Base-by-base conservation (phyloP, 2,888 invertebrate genomes). In the Cantharis flavilabris region DNA sequence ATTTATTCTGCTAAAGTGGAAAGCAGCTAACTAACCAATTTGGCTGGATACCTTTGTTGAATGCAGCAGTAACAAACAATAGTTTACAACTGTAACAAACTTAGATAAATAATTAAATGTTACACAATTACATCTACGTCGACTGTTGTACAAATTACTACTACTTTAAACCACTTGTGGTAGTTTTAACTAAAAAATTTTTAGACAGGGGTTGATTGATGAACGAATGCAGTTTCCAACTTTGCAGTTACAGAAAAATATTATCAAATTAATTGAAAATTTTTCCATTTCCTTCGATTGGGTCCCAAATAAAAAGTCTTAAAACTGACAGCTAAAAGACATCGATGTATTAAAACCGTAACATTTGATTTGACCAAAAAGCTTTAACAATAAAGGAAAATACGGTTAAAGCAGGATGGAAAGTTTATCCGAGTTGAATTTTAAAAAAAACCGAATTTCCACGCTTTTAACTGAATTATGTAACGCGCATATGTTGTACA, bases 1-100 rank as follows among this genome's bases (percentile, higher is more conserved):
- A 70, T 73, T 73, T 73, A 62, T 26, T 67, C 73, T 23, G 33
- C 49, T 69, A 69, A 69, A 70, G 62, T 69, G 69, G 62, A 70
- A 70, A 62, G 62, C 69, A 69, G n/a, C 63, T 28, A 69, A 18
- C 63, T 28, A 70, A 70, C 63, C 69, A 73, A 73, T 73, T 73
- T 71, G 13, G 28, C 63, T 69, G 26, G 30, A 73, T 73, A 67
- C 67, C 49, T 73, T 67, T 69, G 73, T 73, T 67, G 62, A 49
- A 62, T 49, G 18, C 23, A 72, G 9, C 30, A 26, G 16, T 28
- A 67, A 69, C 73, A 73, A 73, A 73, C 49, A 73, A 28, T 49
- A 67, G 65, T 49, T 67, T 73, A 69, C 62, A 62, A 72, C 65
- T 49, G 11, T 14, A 14, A 23, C 62, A 63, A 71, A 63, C 62